Evolutionary conservation across 2,797 vertebrate genomes (phyloP).

Genomic region (Netta rufina): DNA sequence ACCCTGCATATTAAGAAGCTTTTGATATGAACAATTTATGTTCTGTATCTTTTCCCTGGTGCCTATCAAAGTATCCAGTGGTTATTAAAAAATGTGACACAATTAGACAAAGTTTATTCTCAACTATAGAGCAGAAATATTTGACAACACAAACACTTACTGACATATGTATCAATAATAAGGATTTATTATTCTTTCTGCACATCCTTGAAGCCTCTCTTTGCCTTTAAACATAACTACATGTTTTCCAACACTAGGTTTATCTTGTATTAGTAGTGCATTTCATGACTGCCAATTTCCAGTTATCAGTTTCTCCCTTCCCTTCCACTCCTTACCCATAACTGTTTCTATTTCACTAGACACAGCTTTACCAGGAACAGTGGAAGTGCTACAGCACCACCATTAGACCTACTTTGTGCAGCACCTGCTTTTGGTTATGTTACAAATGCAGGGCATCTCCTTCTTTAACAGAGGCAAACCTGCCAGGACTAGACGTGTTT

Average conservation of each 20-base stretch:
- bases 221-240: neutral
- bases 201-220: neutral
- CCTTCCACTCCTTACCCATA: neutral
- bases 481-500: neutral
- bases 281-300: neutral
- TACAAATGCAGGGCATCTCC: neutral
- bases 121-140: neutral
- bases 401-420: conserved; percentile 3
- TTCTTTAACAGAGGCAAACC: fast-evolving
- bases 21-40: neutral
- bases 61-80: neutral
- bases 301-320: neutral
- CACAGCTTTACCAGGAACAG: neutral
- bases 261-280: neutral
- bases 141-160: neutral
- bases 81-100: neutral
- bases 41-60: neutral
- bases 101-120: neutral
- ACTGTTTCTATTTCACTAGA: neutral
- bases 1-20: neutral
- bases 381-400: conserved; percentile 57
- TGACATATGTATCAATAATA: neutral
- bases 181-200: neutral
- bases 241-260: neutral
- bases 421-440: neutral